Evolutionary conservation across 2,797 vertebrate genomes (phyloP), one percentile per base, ranked within the genome.

Genomic region (Dryobates pubescens): DNA sequence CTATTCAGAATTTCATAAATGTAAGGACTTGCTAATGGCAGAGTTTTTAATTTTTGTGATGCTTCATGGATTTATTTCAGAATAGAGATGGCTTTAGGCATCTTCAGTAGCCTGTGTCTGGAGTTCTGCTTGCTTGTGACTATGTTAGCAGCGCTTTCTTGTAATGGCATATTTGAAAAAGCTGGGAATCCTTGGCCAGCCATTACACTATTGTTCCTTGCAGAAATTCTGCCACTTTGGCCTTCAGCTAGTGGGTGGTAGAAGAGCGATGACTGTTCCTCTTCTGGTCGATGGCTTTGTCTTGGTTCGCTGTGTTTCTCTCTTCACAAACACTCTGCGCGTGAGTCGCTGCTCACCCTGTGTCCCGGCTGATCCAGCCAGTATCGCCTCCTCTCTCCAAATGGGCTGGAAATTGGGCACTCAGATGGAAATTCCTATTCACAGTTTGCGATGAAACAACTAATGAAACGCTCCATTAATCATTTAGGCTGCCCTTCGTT

Each of bases 401-500:
- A 68, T 51, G 51, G 82, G 19, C 61, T 84, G 73, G 73, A 76
- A 92, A 88, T 89, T 71, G 61, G 70, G 79, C 82, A 88, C 73
- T 78, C 80, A 88, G 56, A 93, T 82, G 80, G 92, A 96, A 96
- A 84, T 57, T 95, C 47, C 80, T 86, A 26, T 88, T 95, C 92
- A 88, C 64, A 68, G 36, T 95, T 76, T 84, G 69, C 0, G 0
- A 47, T 95, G 67, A 73, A 93, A 92, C 88, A 91, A 83, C 29
- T 63, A 82, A 82, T 71, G 61, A 91, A 96, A 92, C 89, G 89
- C 80, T 91, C 74, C 82, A 86, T 91, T 95, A 92, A 93, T 95
- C 82, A 77, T 93, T 89, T 77, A 58, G 68, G 79, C 86, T 92
- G 74, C 63, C 82, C 82, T 89, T 93, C 68, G 19, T 92, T 93